A percentile compares a stretch with the other conserved stretches of the same genome.
These are phyloP conservation scores for Rhinophrynus dorsalis DNA, from an alignment of 2,797 vertebrate species.

Conservation along the genomic window DNA sequence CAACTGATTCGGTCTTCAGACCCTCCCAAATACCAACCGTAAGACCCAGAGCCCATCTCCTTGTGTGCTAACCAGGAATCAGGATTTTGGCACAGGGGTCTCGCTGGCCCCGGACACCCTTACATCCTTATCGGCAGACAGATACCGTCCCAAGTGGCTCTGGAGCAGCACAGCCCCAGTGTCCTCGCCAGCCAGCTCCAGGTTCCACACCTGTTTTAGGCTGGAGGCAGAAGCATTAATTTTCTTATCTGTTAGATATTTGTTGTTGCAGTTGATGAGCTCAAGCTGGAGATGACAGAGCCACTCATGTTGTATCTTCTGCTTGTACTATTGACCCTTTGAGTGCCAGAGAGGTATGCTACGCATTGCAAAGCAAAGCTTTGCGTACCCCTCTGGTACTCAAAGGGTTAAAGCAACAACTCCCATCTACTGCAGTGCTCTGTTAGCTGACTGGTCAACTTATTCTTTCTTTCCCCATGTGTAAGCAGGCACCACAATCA, in stretches of 20 bases:
- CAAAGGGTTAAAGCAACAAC: too few species aligned
- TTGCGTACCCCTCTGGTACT: too few species aligned
- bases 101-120: slow-evolving; percentile 91
- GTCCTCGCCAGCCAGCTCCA: slow-evolving; percentile 78
- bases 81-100: slow-evolving; percentile 79
- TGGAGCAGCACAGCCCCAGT: slow-evolving; percentile 78
- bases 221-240: slow-evolving; percentile 93
- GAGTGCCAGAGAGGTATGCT: too few species aligned
- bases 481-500: too few species aligned
- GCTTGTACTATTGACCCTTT: too few species aligned
- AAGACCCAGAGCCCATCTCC: slow-evolving; percentile 96
- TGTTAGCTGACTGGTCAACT: too few species aligned
- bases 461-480: too few species aligned
- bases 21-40: slow-evolving; percentile 91
- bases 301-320: slow-evolving; percentile 46
- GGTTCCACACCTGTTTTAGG: slow-evolving; percentile 98
- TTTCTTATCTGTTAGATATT: slow-evolving; percentile 95
- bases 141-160: slow-evolving; percentile 95
- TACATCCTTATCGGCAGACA: slow-evolving; percentile 93
- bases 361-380: too few species aligned
- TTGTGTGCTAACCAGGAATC: slow-evolving; percentile 90
- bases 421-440: too few species aligned
- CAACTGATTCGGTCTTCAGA: slow-evolving; percentile 95
- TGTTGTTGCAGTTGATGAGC: slow-evolving; percentile 94
- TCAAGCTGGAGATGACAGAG: slow-evolving; percentile 82